These are phyloP conservation scores for Epinotia demarniana DNA, from an alignment of 2,888 invertebrate species.

Conservation along the genomic window DNA sequence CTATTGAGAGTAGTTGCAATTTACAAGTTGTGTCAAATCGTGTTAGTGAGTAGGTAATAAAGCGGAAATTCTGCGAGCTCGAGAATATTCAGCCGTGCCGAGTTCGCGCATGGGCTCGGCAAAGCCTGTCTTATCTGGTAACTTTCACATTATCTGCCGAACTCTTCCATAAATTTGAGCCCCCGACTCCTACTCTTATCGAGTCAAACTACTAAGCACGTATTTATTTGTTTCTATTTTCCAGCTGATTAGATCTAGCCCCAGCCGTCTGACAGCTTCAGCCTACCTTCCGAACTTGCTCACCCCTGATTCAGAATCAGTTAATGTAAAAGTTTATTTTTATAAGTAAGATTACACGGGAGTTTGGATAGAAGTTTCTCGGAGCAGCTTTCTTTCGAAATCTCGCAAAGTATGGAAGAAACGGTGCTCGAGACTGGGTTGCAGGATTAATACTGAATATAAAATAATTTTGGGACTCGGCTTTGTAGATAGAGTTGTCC, in stretches of 20 bases:
- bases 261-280: constrained; percentile 64
- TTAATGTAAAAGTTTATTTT: constrained; percentile 86
- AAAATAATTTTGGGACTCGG: constrained; percentile 76
- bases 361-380: constrained; percentile 78
- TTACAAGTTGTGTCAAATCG: constrained; percentile 3
- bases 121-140: constrained; percentile 77
- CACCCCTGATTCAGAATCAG: constrained; percentile 82
- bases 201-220: constrained; percentile 80
- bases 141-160: constrained; percentile 79
- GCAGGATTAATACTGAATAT: constrained; percentile 81
- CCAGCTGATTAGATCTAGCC: constrained; percentile 79
- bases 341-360: constrained; percentile 85
- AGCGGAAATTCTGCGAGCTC: constrained; percentile 60
- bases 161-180: constrained; percentile 77
- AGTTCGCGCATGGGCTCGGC: constrained; percentile 62
- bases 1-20: no score
- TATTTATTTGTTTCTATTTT: constrained; percentile 83
- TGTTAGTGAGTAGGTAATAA: constrained; percentile 45
- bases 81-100: constrained; percentile 68
- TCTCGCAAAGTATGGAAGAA: constrained; percentile 78
- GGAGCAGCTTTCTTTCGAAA: constrained; percentile 80
- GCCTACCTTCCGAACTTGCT: constrained; percentile 74
- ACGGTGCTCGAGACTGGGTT: constrained; percentile 71
- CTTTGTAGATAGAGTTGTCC: constrained; percentile 66
- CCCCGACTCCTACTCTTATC: constrained; percentile 75